These are phyloP conservation scores for Tenebrio molitor DNA, from an alignment of 1,140 invertebrate genomes.

Conservation along the genomic window DNA sequence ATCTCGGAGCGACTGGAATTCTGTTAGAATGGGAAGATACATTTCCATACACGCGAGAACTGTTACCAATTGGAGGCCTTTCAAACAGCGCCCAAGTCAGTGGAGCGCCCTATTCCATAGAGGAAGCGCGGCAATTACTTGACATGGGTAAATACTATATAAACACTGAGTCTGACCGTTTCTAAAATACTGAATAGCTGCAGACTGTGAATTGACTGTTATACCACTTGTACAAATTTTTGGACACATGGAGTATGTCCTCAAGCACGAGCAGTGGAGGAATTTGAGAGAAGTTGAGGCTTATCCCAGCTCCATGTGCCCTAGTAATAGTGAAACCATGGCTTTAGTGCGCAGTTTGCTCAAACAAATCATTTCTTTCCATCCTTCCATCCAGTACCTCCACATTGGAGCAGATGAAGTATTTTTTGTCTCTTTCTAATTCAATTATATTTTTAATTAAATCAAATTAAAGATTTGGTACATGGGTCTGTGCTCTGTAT, in stretches of 20 bases:
- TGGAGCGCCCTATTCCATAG: slow-evolving; percentile 67
- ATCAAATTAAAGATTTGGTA: slow-evolving; percentile 59
- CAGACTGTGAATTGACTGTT: slow-evolving; percentile 65
- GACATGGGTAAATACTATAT: slow-evolving; percentile 57
- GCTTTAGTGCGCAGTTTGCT: slow-evolving; percentile 82
- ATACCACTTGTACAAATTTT: slow-evolving; percentile 97
- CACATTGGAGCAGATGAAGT: slow-evolving; percentile 88
- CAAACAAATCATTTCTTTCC: slow-evolving; percentile 78
- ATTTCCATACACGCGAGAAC: slow-evolving; percentile 83
- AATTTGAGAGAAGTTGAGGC: slow-evolving; percentile 82
- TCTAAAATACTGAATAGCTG: slow-evolving; percentile 50
- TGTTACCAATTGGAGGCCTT: slow-evolving; percentile 75
- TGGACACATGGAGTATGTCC: slow-evolving; percentile 91
- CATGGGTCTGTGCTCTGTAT: slow-evolving; percentile 57
- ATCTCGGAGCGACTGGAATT: slow-evolving; percentile 85
- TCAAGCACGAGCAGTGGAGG: slow-evolving; percentile 85
- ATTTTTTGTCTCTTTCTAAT: slow-evolving; percentile 53
- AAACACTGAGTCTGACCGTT: neutral
- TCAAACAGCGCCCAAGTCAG: slow-evolving; percentile 63
- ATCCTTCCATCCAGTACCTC: slow-evolving; percentile 77
- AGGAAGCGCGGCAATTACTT: slow-evolving; percentile 67
- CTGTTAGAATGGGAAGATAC: slow-evolving; percentile 95
- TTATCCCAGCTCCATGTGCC: slow-evolving; percentile 87
- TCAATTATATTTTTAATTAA: neutral
- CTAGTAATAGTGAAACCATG: slow-evolving; percentile 79